Evolutionary conservation across 2,113 vertebrate genomes (phyloP), one percentile per base, ranked within the genome.

Genomic region (Festucalex cinctus): DNA sequence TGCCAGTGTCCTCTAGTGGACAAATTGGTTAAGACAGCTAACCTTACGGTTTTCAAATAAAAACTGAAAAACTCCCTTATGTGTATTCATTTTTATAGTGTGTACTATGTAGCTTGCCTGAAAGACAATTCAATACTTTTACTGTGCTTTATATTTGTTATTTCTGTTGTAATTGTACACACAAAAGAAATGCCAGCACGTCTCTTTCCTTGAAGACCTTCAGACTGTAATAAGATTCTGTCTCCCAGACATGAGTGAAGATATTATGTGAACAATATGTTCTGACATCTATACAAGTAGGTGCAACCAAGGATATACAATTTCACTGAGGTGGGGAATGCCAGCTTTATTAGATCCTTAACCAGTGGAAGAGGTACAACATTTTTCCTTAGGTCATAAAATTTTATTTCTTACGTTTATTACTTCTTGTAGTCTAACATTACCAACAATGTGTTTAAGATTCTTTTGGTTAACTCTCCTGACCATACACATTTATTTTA

Each of bases 351-450:
- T 63, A 72, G 10, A 60, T 60, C 58, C 36, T 41, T 61, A 7
- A 60, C 60, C 49, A 65, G 49, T 16, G 36, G 44, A 65, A 22
- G 44, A 67, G 24, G 35, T 56, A 43, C 63, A 60, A 28, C 19
- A n/a, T 20, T 61, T 61, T 41, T 41, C 6, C n/a, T 61, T 16
- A n/a, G 24, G 59, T 20, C 36, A 41, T 41, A 62, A 41, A 41
- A n/a, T 41, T 43, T 62, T 26, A 41, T 41, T 62, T 41, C 43
- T 76, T 7, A 35, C 65, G 75, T 77, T 53, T 24, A 54, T 75
- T 70, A 68, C 16, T n/a, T 58, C 41, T 74, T 63, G 48, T 58
- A 76, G 70, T 76, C 76, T 35, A 8, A 66, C 48, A 83, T 65
- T 60, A 78, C 37, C 44, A 28, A 63, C 58, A 49, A 66, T 54